Conservation (phyloP, 1,140 invertebrate species). For the Anoplolepis gracilipes region DNA sequence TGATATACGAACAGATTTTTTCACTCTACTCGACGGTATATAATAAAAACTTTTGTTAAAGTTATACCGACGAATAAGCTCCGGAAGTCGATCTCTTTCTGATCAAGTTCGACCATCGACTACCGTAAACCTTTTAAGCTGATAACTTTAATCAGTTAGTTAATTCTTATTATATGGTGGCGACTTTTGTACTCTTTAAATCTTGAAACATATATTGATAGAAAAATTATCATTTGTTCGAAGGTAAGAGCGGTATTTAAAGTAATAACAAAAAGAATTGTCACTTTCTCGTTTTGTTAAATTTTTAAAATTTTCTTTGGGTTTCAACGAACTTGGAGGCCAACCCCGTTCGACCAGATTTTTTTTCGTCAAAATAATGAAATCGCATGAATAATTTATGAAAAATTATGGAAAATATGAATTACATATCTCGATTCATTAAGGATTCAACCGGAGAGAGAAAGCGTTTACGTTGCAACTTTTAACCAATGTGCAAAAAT, state of each 20-base stretch:
- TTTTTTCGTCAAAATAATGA: background rate
- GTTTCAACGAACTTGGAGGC: background rate
- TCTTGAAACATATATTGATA: conserved; percentile 1
- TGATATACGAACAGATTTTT: background rate
- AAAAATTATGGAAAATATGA: conserved; percentile 14
- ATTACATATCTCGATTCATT: conserved; percentile 1
- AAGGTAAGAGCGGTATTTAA: background rate
- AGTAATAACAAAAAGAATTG: background rate
- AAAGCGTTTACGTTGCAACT: background rate
- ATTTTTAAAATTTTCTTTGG: background rate
- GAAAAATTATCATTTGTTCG: background rate
- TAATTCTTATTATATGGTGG: background rate
- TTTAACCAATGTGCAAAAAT: background rate
- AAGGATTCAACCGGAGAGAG: background rate
- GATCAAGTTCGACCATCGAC: conserved; percentile 1
- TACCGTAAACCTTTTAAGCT: conserved; percentile 10
- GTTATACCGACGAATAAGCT: background rate
- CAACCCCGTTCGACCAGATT: background rate
- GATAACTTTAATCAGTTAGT: conserved; percentile 28
- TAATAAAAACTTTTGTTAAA: conserved; percentile 48
- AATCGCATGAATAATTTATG: conserved; percentile 20
- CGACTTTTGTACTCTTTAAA: background rate
- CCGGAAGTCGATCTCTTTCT: conserved; percentile 43
- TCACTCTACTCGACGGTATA: conserved; percentile 29
- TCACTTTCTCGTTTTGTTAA: background rate